Base-by-base conservation (phyloP, 2,797 vertebrate genomes). In the Syncerus caffer region DNA sequence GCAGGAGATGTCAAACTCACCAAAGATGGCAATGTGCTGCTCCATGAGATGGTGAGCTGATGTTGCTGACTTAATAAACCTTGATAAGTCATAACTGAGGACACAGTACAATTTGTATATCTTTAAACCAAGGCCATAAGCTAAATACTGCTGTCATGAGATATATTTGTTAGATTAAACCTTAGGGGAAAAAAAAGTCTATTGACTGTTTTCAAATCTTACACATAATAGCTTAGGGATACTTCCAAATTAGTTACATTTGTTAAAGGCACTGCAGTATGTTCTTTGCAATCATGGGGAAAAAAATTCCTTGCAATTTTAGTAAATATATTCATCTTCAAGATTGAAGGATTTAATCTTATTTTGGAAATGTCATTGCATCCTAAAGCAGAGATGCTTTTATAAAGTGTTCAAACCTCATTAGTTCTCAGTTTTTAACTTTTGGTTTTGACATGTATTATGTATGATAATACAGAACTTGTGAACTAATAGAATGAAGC, bases 1-100 rank as follows among this genome's bases (percentile, higher is more conserved):
- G 98, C 99, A 47, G 99, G 99, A 97, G 99, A 99, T 97, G 99
- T 99, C 86, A 99, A 99, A 95, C 98, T 99, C 97, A 99, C 99
- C 97, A 99, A 99, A 99, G 99, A 99, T 93, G 99, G 99, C 58
- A 99, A 99, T 96, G 99, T 99, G 87, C 98, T 99, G 97, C 98
- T 98, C 34, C 98, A 92, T 55, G 98, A 98, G 89, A 98, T 98
- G 98, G 98, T 99, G 98, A 99, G 98, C 99, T 99, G 98, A 98
- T 99, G 98, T 98, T 98, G n/a, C 55, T 85, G 79, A 85, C 34
- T 92, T 76, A 93, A 74, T 90, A 85, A 89, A 42, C 17, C n/a
- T 58, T 84, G 85, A 45, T 62, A 76, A 93, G 10, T 25, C n/a
- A 87, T 87, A 91, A 21, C 62, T 96, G 93, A 95, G 50, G 89